Conservation (phyloP, 2,888 invertebrate species). For the Oscheius sp. region DNA sequence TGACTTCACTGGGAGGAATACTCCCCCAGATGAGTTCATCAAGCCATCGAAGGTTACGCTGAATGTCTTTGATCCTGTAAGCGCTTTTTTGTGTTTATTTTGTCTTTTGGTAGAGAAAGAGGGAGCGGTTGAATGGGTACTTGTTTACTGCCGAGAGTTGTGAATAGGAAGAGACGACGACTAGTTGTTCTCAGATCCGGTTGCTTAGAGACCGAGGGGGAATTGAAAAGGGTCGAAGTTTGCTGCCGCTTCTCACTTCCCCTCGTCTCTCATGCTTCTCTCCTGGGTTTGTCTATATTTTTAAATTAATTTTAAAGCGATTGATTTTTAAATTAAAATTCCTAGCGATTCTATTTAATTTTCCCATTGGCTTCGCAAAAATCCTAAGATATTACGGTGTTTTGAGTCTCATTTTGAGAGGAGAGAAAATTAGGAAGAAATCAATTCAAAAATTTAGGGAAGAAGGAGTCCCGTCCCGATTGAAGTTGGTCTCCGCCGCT, state of each 20-base stretch:
- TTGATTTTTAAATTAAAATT: too few relatives aligned
- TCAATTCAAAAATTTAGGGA: too few relatives aligned
- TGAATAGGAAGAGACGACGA: slow-evolving; percentile 5
- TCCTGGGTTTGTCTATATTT: neutral
- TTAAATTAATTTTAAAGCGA: neutral
- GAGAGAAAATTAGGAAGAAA: too few relatives aligned
- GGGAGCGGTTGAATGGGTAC: neutral
- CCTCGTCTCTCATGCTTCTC: neutral
- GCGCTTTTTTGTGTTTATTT: too few relatives aligned
- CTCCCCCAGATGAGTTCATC: slow-evolving; percentile 53
- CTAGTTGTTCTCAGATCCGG: neutral
- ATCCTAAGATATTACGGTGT: too few relatives aligned
- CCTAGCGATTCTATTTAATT: too few relatives aligned
- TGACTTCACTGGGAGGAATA: slow-evolving; percentile 39
- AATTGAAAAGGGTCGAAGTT: neutral
- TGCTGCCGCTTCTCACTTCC: neutral
- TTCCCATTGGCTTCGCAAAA: too few relatives aligned
- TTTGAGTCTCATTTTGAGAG: too few relatives aligned
- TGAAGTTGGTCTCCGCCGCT: slow-evolving; percentile 20
- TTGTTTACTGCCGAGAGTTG: neutral
- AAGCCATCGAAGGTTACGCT: slow-evolving; percentile 46
- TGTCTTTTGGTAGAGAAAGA: too few relatives aligned
- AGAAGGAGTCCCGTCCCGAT: slow-evolving; percentile 14
- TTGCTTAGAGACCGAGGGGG: neutral
- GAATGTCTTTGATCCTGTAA: slow-evolving; percentile 49